Evolutionary conservation across 2,888 invertebrate genomes (phyloP), one percentile per base, ranked within the genome.

Genomic region (Acrobasis consociella): DNA sequence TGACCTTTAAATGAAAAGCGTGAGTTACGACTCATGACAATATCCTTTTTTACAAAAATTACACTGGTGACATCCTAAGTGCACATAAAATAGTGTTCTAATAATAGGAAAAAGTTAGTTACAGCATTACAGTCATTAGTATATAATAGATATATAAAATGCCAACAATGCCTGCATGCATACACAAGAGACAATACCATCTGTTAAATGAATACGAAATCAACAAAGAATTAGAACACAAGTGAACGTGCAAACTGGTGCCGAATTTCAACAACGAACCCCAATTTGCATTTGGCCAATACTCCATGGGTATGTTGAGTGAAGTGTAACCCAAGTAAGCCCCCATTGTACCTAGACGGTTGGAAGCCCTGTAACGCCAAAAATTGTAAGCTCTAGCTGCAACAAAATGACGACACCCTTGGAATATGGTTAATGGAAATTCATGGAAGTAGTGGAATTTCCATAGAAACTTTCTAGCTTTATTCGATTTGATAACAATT

Each of bases 281-380:
- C 94, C 94, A 94, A 85, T 94, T 93, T 71, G 94, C 94, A 82
- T 87, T 82, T 71, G 93, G 93, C 93, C 94, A 93, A 83, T 91
- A 90, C 78, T 94, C 93, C 93, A 94, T 90, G 72, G 90, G 92
- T 75, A 93, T 83, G 73, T 93, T 89, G 72, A 94, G 86, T 65
- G 94, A 91, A 81, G 92, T 92, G 85, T 91, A 93, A 69, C 93
- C 93, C 91, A 93, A 87, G 77, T 87, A 87, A 75, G 91, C 91
- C 73, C 87, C 85, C 83, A 87, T 74, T 73, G 86, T 80, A 81
- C 86, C 85, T 83, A 85, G 85, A 67, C 88, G 89, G 71, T 77
- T 81, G 70, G 82, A 77, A 79, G 86, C 90, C 91, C 93, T 93
- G 91, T 90, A 91, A 92, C 93, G 91, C 93, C 93, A 93, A 91